These are phyloP conservation scores for Nettapus auritus DNA, from an alignment of 2,113 vertebrate genomes.

Conservation along the genomic window DNA sequence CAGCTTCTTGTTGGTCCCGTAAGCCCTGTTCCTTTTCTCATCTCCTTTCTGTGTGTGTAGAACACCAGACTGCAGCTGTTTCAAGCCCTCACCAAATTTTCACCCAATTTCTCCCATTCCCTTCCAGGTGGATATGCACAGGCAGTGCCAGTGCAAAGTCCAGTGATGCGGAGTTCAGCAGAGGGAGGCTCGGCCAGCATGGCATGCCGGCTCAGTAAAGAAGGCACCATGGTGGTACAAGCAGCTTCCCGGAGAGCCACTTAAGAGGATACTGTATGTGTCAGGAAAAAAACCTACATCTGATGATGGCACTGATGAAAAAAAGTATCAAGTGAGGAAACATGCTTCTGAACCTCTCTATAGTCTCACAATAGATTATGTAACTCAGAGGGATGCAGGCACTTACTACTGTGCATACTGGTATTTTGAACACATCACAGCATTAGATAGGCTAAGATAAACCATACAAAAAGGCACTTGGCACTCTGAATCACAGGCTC, in stretches of 20 bases:
- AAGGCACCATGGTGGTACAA: rapidly evolving
- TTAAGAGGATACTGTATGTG: rapidly evolving
- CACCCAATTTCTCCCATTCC: no score
- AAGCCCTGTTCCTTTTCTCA: no score
- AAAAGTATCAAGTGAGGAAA: rapidly evolving
- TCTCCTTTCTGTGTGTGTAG: no score
- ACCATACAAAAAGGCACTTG: not conserved
- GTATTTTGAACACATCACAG: rapidly evolving
- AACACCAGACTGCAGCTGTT: no score
- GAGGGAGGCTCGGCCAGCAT: not conserved
- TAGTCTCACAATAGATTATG: rapidly evolving
- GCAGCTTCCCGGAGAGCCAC: not conserved
- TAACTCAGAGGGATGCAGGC: not conserved
- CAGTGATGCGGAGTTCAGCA: no score
- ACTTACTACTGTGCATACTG: not conserved
- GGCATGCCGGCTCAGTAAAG: rapidly evolving
- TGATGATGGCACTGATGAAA: rapidly evolving
- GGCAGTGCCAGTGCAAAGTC: no score
- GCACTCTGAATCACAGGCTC: not conserved
- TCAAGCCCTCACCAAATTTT: no score
- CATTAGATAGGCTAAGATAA: rapidly evolving
- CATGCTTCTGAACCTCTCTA: rapidly evolving
- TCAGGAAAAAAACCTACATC: rapidly evolving
- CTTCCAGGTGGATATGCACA: no score
- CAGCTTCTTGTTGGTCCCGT: no score